A percentile compares a stretch with the other conserved stretches of the same genome.
phyloP scores from a whole-genome alignment of 1,140 invertebrate genomes.

The Ptiloglossa arizonensis region DNA sequence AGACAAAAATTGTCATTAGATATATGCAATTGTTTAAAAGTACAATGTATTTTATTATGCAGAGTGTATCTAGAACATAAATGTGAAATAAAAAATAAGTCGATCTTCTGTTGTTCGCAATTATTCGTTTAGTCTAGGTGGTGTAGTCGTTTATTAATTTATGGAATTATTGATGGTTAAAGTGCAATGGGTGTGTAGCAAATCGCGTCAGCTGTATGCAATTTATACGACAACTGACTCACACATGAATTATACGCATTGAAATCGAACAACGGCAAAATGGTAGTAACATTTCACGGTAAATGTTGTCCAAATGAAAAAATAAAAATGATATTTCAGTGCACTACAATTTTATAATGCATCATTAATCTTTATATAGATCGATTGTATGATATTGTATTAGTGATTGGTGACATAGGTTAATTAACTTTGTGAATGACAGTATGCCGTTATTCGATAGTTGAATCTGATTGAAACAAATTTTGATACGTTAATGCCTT shows the following conservation, averaged over 20 bases:
- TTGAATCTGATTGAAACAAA: neutral
- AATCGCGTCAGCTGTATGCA: constrained; percentile 8
- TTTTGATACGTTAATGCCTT: neutral
- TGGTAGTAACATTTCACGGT: neutral
- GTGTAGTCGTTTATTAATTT: constrained; percentile 36
- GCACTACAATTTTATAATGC: no score
- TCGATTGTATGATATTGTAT: neutral
- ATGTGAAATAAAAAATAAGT: constrained; percentile 15
- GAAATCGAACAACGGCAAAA: neutral
- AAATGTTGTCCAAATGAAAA: neutral
- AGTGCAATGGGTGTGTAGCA: constrained; percentile 32
- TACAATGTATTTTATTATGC: neutral
- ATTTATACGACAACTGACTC: neutral
- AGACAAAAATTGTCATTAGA: neutral
- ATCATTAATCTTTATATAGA: neutral
- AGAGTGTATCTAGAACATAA: neutral
- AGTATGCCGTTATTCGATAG: neutral
- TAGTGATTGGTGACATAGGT: neutral
- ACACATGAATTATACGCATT: neutral
- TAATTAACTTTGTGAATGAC: neutral
- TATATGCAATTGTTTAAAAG: neutral
- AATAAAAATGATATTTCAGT: no score
- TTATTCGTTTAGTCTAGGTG: neutral
- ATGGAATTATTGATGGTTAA: constrained; percentile 41
- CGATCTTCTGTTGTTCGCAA: neutral